phyloP scores from a whole-genome alignment of 2,113 vertebrate genomes.

The Lycocorax pyrrhopterus region DNA sequence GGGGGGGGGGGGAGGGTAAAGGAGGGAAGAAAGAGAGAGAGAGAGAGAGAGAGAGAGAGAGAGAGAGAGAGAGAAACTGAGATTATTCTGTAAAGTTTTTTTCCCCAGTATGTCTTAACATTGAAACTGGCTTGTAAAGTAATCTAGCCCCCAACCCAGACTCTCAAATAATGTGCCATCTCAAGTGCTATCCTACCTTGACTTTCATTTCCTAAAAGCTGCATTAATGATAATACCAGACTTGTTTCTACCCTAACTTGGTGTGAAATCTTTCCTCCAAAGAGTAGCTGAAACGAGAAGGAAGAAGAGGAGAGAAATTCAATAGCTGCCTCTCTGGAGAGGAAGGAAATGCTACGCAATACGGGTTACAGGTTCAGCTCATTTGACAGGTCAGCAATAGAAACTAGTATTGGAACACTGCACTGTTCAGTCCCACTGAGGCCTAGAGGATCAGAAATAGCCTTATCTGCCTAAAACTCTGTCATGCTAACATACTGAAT shows the following conservation, averaged over 20 bases:
- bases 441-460: neutral
- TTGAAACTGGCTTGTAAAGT: neutral
- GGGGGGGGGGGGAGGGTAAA: rapidly evolving
- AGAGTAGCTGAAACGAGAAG: neutral
- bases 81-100: neutral
- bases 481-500: neutral
- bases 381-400: neutral
- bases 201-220: neutral
- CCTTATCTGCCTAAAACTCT: neutral
- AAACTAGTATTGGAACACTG: neutral
- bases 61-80: neutral
- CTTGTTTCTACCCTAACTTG: neutral
- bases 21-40: too few relatives aligned
- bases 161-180: neutral
- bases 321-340: neutral
- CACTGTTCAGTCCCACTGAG: neutral
- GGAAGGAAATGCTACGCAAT: neutral
- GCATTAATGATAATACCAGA: neutral
- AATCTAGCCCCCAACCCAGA: neutral
- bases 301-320: neutral
- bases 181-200: neutral
- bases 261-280: neutral
- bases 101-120: neutral
- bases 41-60: too few relatives aligned
- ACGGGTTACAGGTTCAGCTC: neutral